Evolutionary conservation across 2,113 vertebrate genomes (phyloP).

Genomic region (Haemorhous mexicanus): DNA sequence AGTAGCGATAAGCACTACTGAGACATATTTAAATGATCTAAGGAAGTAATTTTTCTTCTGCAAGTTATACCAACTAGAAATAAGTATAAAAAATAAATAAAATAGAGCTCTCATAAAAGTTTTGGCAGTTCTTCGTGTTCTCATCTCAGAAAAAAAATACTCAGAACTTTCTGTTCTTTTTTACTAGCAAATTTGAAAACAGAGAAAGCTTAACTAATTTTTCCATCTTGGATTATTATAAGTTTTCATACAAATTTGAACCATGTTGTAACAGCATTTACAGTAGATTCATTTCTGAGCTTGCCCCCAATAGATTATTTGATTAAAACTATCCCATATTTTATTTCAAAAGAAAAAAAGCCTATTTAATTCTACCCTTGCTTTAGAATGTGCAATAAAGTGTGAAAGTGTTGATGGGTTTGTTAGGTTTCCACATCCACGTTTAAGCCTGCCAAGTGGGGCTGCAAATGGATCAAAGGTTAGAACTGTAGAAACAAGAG

Average conservation of each 20-base stretch:
- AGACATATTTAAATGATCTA: not conserved
- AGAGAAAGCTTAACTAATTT: not conserved
- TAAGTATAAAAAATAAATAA: not conserved
- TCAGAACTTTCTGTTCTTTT: conserved; percentile 14
- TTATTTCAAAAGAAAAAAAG: not conserved
- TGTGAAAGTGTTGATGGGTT: not conserved
- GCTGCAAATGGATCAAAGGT: not conserved
- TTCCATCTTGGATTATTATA: not conserved
- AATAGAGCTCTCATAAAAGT: not conserved
- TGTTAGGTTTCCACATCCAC: not conserved
- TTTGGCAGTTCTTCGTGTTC: conserved; percentile 17
- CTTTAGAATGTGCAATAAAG: not conserved
- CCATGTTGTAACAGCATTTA: not conserved
- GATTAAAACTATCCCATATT: not conserved
- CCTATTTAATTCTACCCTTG: not conserved
- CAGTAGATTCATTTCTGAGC: not conserved
- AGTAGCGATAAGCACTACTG: not conserved
- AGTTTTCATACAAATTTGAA: not conserved
- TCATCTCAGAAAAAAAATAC: not conserved
- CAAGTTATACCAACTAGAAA: not conserved
- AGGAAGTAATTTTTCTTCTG: not conserved
- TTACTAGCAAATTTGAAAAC: not conserved
- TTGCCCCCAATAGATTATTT: not conserved
- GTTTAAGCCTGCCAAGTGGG: not conserved
- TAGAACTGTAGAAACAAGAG: not conserved